Evolutionary conservation across 2,797 vertebrate genomes (phyloP).

Genomic region (Brachymystax lenok): DNA sequence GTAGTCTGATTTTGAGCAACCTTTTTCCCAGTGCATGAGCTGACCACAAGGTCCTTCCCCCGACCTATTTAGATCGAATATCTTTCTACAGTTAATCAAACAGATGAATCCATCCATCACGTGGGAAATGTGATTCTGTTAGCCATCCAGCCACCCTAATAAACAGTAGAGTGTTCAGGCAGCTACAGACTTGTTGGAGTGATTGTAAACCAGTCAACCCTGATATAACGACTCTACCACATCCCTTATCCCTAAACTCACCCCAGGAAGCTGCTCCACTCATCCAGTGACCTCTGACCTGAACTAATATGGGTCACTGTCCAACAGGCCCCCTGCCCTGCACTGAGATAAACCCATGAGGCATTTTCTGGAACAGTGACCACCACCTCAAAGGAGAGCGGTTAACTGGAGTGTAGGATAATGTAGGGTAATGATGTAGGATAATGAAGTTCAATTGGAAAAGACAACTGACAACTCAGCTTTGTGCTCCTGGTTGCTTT

Average conservation of each 20-base stretch:
- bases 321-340: slow-evolving; percentile 4
- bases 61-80: too few relatives aligned
- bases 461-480: slow-evolving; percentile 27
- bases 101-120: too few relatives aligned
- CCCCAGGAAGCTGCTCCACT: slow-evolving; percentile 11
- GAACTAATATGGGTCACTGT: slow-evolving; percentile 22
- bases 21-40: too few relatives aligned
- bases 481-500: slow-evolving; percentile 5
- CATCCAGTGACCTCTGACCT: slow-evolving; percentile 35
- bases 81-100: too few relatives aligned
- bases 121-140: too few relatives aligned
- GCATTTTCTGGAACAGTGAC: slow-evolving; percentile 25
- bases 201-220: neutral
- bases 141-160: too few relatives aligned
- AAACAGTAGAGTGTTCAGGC: neutral
- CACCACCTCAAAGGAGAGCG: neutral
- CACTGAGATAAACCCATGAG: slow-evolving; percentile 3
- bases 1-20: too few relatives aligned
- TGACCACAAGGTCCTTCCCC: too few relatives aligned
- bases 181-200: slow-evolving; percentile 17
- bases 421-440: neutral
- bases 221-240: neutral
- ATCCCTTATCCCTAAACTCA: too few relatives aligned
- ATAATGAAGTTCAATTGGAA: slow-evolving; percentile 31
- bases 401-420: neutral